Evolutionary conservation across 2,113 vertebrate genomes (phyloP), one percentile per base, ranked within the genome.

Genomic region (Indicator indicator): DNA sequence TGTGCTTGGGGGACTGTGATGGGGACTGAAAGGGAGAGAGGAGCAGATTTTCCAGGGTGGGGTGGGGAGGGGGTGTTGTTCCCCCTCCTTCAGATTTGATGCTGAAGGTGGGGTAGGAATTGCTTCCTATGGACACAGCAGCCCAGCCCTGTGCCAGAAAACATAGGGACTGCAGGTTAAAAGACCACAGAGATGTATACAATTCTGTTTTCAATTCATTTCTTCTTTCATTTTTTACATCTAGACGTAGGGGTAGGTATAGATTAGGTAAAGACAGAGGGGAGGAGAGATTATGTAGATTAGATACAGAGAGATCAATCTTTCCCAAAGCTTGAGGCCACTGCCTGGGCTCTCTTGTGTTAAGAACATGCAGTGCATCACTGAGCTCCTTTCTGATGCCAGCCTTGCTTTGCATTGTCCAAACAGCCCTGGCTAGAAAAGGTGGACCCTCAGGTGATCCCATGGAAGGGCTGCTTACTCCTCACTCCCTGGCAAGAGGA

Each of bases 51-150:
- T 54, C 11, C 17, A 13, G 24, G 48, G 15, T 36, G 36, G 36
- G 36, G 36, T 36, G 36, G 36, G 36, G 36, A 36, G 36, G 36
- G 36, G 36, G 36, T 36, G 36, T 36, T 36, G 36, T 36, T 36
- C 33, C 24, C 36, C 42, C 71, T 48, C 63, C 50, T 38, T 59
- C 56, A 26, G 18, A 26, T 38, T 59, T 86, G 54, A 5, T 68
- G 62, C 72, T 68, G 36, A 67, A 63, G 33, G 23, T 64, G 79
- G 8, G 20, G 17, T 9, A 76, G 56, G 26, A 52, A 67, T 67
- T 2, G 0, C 24, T 79, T 38, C 33, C 48, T 32, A 9, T 0
- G 1, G 52, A 36, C 20, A 36, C 3, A 46, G 10, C 67, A 71
- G 55, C 48, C 13, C 60, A 67, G 26, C 13, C 48, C 18, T 40